Base-by-base conservation (phyloP, 2,888 invertebrate species). In the Clostera curtula region DNA sequence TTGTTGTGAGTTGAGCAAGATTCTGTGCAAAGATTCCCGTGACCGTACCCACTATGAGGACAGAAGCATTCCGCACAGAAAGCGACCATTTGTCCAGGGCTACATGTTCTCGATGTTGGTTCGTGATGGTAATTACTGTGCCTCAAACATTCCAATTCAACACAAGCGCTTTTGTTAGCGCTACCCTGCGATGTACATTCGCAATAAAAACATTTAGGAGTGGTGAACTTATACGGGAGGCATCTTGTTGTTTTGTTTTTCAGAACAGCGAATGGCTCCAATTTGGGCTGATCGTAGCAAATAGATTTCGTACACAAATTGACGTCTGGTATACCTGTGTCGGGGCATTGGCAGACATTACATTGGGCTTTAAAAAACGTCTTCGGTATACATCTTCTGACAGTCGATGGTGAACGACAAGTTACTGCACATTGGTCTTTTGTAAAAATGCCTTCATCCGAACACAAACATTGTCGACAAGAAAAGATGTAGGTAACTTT, bases 21-120 rank as follows among this genome's bases (percentile, higher is more conserved):
- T 37, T 49, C 63, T 0, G 76, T 62, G 24, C 82, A 82, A 35
- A 71, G 76, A 23, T 53, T 62, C 8, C 49, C 43, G 12, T 46
- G 34, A 0, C 58, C 69, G 1, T 48, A 18, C 5, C 70, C 69
- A 19, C 56, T 55, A 5, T 41, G 40, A 3, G 63, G 46, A 36
- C 82, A 82, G 28, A 79, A 70, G 31, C 80, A 82, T 47, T 80
- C 71, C 5, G 56, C 51, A 25, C 82, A 82, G 12, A 59, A 45
- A 2, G 75, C 63, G 0, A 76, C 58, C 38, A 74, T 49, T 53
- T 79, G 76, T 5, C 71, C 75, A 1, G 65, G 49, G 31, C 37
- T 64, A 28, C 82, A 80, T 0, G 37, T 41, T 2, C 43, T 36
- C 31, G 49, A 63, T 3, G 39, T 36, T 9, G 38, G 33, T 11